phyloP scores from a whole-genome alignment of 2,797 vertebrate species.

The Neoniphon sammara region DNA sequence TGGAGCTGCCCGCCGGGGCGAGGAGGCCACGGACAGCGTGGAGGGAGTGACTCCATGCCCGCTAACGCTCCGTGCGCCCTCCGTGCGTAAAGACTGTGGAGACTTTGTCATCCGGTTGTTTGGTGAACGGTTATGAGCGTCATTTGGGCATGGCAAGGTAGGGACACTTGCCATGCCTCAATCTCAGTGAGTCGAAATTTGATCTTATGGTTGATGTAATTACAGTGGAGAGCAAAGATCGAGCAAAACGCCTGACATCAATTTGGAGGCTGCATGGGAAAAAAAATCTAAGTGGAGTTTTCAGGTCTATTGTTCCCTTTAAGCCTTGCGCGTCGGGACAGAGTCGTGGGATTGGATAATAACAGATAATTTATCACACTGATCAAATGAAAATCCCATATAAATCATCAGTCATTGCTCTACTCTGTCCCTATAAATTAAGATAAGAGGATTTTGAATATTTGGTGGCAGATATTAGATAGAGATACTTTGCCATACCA shows the following conservation, averaged over 20 bases:
- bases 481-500: no score
- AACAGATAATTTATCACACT: no score
- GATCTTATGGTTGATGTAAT: conserved; percentile 27
- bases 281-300: no score
- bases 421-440: no score
- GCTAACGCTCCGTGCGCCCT: conserved; percentile 62
- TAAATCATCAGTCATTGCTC: no score
- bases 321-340: no score
- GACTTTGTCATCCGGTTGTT: conserved; percentile 51
- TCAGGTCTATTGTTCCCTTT: no score
- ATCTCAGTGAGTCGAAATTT: conserved; percentile 4
- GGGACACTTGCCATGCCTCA: conserved; percentile 19
- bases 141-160: conserved; percentile 32
- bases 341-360: no score
- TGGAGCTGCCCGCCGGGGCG: conserved; percentile 67
- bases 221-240: conserved; percentile 15
- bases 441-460: no score
- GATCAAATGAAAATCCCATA: no score
- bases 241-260: neutral
- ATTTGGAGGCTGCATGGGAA: no score
- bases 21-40: conserved; percentile 62
- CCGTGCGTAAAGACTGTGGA: conserved; percentile 69
- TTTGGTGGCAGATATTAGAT: no score
- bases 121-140: conserved; percentile 41
- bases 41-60: conserved; percentile 62